Evolutionary conservation across 2,888 invertebrate genomes (phyloP), one percentile per base, ranked within the genome.

Genomic region (Leistus spinibarbis): DNA sequence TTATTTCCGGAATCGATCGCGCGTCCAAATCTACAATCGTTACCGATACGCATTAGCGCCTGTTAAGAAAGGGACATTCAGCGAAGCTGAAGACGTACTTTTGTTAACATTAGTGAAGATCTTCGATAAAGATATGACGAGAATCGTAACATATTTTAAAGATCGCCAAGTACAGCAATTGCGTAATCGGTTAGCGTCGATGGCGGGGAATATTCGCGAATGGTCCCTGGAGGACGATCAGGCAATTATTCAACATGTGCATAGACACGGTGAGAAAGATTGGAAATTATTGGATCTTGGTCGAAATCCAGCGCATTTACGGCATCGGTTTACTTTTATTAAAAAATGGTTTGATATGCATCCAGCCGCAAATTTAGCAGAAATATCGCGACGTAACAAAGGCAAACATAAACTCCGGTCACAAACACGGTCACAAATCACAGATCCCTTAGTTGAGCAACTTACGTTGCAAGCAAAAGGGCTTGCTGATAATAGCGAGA

Each of bases 171-270:
- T 86, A 4, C 79, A 87, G 0, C 93, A 94, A 81, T 83, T 93
- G 7, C 88, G 90, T 40, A 85, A 88, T 9, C 88, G 91, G 54
- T 91, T 16, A 85, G 82, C 75, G 79, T 64, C 76, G 4, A 73
- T 73, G 69, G 67, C 83, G 0, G 81, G 83, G 23, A 84, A 85
- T 27, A 88, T 89, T 57, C 84, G 87, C 69, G 84, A 85, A 0
- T 94, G 93, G 91, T 88, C 90, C 0, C 78, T 87, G 1, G 86
- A 88, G 19, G 92, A 93, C 78, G 93, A 93, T 79, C 83, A 83
- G 63, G 87, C 87, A 76, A 85, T 94, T 24, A 79, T 91, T 76
- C 84, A 88, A 56, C 83, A 89, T 23, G 87, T 91, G 0, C 80
- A 88, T 77, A 82, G 80, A 81, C 83, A 86, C 81, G 89, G 88